Evolutionary conservation across 2,888 invertebrate species (phyloP).

Genomic region (Mongoloraphidia duomilia): DNA sequence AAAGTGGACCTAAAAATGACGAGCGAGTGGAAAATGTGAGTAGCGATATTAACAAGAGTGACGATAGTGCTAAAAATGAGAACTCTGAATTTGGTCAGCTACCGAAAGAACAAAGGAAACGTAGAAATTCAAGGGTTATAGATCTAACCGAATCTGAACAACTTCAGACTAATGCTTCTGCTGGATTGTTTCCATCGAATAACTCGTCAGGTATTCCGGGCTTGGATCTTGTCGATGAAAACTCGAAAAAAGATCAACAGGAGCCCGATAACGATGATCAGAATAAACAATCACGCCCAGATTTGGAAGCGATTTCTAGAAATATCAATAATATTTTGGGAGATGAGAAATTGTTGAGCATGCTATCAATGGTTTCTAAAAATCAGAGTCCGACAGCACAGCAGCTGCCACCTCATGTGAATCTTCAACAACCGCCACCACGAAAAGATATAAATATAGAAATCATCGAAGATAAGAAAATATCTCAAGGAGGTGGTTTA

Average conservation of each 20-base stretch:
- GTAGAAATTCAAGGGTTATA: background rate
- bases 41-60: background rate
- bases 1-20: no score
- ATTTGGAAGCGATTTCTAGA: conserved; percentile 44
- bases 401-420: background rate
- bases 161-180: background rate
- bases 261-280: background rate
- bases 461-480: no score
- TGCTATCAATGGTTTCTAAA: conserved; percentile 34
- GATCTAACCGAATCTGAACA: conserved; percentile 2
- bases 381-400: conserved; percentile 18
- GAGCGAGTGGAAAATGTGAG: background rate
- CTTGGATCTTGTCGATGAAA: conserved; percentile 46
- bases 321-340: conserved; percentile 46
- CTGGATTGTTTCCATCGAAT: background rate
- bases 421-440: background rate
- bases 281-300: conserved; percentile 25
- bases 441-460: no score
- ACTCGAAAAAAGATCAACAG: conserved; percentile 9
- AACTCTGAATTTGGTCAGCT: background rate
- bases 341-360: conserved; percentile 46
- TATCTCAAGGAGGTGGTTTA: background rate
- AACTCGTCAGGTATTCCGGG: conserved; percentile 47
- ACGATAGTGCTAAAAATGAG: background rate
- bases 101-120: conserved; percentile 5